Percentiles rank a stretch among this genome's conserved stretches.
These are phyloP conservation scores for Papilio gigon DNA, from an alignment of 2,888 invertebrate species.

Conservation along the genomic window DNA sequence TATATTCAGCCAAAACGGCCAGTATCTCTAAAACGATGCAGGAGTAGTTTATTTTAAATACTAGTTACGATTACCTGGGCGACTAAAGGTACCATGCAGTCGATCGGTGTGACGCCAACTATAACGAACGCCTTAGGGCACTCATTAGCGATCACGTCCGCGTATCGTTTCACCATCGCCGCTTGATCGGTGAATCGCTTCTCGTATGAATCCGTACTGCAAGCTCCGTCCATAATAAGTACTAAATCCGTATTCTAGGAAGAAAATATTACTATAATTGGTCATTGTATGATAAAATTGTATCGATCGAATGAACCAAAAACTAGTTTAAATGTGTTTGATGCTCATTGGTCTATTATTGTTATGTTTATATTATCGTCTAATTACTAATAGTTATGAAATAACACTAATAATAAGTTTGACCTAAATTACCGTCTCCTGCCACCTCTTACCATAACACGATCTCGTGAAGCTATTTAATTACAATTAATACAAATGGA, in stretches of 20 bases:
- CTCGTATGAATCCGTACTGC: slow-evolving; percentile 62
- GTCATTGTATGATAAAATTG: too few relatives aligned
- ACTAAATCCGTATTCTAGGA: slow-evolving; percentile 73
- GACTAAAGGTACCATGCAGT: slow-evolving; percentile 80
- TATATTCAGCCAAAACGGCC: not conserved
- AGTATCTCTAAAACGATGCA: not conserved
- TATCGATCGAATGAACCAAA: too few relatives aligned
- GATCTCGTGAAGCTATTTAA: slow-evolving; percentile 16
- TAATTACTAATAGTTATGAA: not conserved
- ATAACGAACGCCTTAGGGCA: slow-evolving; percentile 81
- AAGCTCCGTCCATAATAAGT: slow-evolving; percentile 67
- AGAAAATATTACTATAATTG: slow-evolving; percentile 39
- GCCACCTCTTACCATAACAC: slow-evolving; percentile 10
- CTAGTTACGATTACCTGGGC: slow-evolving; percentile 73
- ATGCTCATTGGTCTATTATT: too few relatives aligned
- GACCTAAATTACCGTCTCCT: slow-evolving; percentile 9
- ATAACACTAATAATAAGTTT: not conserved
- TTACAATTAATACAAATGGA: slow-evolving; percentile 18
- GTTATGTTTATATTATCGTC: too few relatives aligned
- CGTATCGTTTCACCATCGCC: slow-evolving; percentile 70
- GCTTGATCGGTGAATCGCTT: slow-evolving; percentile 68
- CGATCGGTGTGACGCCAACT: slow-evolving; percentile 79
- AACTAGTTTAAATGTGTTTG: too few relatives aligned
- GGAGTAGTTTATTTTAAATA: not conserved
- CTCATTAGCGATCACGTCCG: slow-evolving; percentile 76